A percentile compares a stretch with the other conserved stretches of the same genome.
These are phyloP conservation scores for Tretioscincus oriximinensis DNA, from an alignment of 2,113 vertebrate species.

Conservation along the genomic window DNA sequence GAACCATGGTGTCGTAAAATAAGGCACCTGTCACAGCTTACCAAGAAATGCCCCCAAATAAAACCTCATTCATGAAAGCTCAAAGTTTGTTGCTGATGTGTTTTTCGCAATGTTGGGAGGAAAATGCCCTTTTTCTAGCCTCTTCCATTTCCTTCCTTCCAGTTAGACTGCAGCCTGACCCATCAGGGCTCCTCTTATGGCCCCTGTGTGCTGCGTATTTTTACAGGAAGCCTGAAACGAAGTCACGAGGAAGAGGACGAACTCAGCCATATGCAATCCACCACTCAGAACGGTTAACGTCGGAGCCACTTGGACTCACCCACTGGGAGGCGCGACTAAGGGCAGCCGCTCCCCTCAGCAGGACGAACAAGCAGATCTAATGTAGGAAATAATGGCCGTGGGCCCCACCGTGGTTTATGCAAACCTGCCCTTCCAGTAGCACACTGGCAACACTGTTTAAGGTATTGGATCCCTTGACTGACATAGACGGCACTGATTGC, in stretches of 20 bases:
- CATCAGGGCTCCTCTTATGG: too few species aligned
- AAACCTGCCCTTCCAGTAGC: constrained; percentile 70
- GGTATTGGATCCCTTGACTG: constrained; percentile 74
- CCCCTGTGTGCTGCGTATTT: constrained; percentile 24
- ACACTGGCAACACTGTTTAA: constrained; percentile 72
- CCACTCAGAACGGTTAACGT: constrained; percentile 87
- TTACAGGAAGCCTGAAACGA: constrained; percentile 89
- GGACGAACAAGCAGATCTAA: constrained; percentile 31
- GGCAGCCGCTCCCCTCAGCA: constrained; percentile 52
- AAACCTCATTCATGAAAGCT: too few species aligned
- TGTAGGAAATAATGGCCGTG: constrained; percentile 48
- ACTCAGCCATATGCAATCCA: constrained; percentile 88
- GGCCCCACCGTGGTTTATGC: constrained; percentile 67
- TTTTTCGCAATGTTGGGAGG: too few species aligned
- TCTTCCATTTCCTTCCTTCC: too few species aligned
- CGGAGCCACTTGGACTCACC: constrained; percentile 17
- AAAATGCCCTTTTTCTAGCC: too few species aligned
- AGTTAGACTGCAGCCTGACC: too few species aligned
- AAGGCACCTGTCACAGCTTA: too few species aligned
- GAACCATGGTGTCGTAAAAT: too few species aligned
- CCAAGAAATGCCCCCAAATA: too few species aligned
- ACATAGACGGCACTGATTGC: constrained; percentile 78
- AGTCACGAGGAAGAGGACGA: constrained; percentile 94
- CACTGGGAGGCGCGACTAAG: constrained; percentile 47
- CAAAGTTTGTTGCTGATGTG: too few species aligned